Conservation (phyloP, 2,888 invertebrate species). For the Polydrusus pterygomalis region DNA sequence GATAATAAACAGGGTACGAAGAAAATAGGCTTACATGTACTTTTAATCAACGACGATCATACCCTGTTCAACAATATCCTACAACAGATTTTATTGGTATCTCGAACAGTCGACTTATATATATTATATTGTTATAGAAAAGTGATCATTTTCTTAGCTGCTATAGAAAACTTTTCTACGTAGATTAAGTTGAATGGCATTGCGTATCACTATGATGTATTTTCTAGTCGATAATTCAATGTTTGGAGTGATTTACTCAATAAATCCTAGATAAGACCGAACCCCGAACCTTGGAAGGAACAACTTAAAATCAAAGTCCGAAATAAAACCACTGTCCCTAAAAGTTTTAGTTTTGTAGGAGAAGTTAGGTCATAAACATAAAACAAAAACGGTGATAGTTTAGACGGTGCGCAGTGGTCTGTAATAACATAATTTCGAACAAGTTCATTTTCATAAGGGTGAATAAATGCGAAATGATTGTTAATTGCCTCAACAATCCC, state of each 20-base stretch:
- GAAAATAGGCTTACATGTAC: too few species aligned
- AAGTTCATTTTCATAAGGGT: background rate
- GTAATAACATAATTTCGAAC: background rate
- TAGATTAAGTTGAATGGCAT: too few species aligned
- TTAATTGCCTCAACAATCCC: too few species aligned
- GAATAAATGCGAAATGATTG: too few species aligned
- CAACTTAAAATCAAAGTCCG: constrained; percentile 32
- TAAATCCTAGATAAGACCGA: constrained; percentile 12
- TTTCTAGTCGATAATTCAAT: background rate
- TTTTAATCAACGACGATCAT: too few species aligned
- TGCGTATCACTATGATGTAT: background rate
- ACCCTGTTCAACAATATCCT: too few species aligned
- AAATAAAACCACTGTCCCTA: constrained; percentile 36
- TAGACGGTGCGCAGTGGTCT: background rate
- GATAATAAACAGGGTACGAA: too few species aligned
- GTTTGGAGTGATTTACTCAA: background rate
- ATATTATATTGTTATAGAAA: too few species aligned
- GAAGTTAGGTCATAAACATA: constrained; percentile 41
- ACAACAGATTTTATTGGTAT: too few species aligned
- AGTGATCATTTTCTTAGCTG: too few species aligned
- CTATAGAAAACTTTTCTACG: too few species aligned
- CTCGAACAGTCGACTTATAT: too few species aligned
- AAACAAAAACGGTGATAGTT: constrained; percentile 40
- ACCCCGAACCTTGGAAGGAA: background rate
- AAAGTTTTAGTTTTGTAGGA: constrained; percentile 35